These are phyloP conservation scores for Taurulus bubalis DNA, from an alignment of 2,113 vertebrate species.

Conservation along the genomic window DNA sequence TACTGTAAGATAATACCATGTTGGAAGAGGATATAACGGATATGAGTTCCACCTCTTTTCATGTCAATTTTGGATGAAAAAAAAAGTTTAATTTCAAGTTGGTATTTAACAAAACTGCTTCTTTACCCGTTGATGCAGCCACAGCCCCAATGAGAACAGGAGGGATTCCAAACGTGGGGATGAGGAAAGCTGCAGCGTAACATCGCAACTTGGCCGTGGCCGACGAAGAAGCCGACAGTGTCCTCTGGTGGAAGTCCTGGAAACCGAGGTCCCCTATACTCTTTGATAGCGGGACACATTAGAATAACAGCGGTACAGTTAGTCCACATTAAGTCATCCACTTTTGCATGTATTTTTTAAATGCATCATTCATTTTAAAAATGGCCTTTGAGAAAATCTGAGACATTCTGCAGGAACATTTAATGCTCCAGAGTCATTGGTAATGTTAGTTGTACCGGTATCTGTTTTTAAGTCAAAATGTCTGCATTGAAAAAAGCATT, in stretches of 20 bases:
- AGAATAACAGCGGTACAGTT: background rate
- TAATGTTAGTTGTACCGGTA: background rate
- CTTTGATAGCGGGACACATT: constrained; percentile 39
- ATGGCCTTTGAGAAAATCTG: background rate
- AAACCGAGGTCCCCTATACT: constrained; percentile 79
- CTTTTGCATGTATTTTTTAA: background rate
- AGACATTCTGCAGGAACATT: background rate
- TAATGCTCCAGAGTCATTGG: too few relatives aligned
- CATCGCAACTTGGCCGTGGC: constrained; percentile 78
- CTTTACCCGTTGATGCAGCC: constrained; percentile 83
- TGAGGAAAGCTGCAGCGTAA: constrained; percentile 73
- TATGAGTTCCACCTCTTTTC: background rate
- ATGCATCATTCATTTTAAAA: background rate
- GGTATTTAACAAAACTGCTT: background rate
- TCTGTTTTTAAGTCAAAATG: background rate
- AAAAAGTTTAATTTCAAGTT: background rate
- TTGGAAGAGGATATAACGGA: background rate
- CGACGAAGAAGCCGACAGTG: constrained; percentile 74
- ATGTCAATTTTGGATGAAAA: background rate
- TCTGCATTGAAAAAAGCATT: background rate
- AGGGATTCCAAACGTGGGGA: constrained; percentile 79
- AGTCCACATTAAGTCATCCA: background rate
- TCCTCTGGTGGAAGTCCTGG: constrained; percentile 85
- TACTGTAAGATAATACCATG: too few relatives aligned
- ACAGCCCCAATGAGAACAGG: constrained; percentile 81